Percentiles rank a stretch among this genome's conserved stretches.
Evolutionary conservation across 2,113 vertebrate genomes (phyloP).

Genomic region (Phasianus colchicus): DNA sequence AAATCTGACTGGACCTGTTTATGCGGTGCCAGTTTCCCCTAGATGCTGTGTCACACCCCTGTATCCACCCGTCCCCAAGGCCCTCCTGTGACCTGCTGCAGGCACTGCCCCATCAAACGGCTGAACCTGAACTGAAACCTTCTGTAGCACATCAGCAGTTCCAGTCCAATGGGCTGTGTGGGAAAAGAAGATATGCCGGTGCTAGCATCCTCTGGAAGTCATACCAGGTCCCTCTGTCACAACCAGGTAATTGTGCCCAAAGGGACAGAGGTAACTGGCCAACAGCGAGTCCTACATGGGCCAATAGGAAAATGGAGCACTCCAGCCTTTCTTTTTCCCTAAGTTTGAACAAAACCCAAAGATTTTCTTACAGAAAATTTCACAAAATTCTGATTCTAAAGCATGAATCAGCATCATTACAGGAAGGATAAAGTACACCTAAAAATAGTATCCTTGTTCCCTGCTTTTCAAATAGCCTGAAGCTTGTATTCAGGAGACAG

Average conservation of each 20-base stretch:
- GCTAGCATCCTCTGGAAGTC: background rate
- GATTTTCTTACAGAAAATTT: background rate
- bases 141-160: background rate
- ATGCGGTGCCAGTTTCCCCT: background rate
- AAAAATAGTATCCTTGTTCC: background rate
- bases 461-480: background rate
- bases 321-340: background rate
- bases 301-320: background rate
- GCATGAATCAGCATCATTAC: background rate
- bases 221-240: background rate
- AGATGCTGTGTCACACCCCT: background rate
- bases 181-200: background rate
- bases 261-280: background rate
- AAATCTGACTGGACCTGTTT: background rate
- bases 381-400: background rate
- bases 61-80: background rate
- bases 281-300: background rate
- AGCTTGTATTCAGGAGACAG: background rate
- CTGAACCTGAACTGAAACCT: background rate
- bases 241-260: background rate
- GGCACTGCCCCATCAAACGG: accelerated
- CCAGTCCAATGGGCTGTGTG: background rate
- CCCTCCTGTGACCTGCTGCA: background rate
- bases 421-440: background rate
- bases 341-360: background rate